Evolutionary conservation across 2,113 vertebrate genomes (phyloP).

Genomic region (Dermatemys mawii): DNA sequence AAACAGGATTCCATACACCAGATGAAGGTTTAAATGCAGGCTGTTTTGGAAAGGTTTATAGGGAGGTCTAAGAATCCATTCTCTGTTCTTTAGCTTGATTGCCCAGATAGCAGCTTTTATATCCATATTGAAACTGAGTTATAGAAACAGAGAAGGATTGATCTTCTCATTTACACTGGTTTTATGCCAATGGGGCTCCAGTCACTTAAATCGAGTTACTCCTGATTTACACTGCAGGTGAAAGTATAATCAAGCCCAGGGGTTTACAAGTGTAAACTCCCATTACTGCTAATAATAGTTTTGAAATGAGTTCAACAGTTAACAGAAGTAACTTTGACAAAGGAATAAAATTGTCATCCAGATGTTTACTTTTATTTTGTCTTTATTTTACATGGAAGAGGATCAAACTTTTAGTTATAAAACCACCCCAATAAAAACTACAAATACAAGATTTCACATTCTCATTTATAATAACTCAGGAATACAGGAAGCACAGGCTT

Average conservation of each 20-base stretch:
- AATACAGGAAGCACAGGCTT: neutral
- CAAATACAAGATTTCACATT: neutral
- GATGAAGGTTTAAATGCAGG: accelerated
- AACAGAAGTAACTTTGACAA: neutral
- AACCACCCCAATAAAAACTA: neutral
- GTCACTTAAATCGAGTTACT: neutral
- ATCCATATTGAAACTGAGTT: neutral
- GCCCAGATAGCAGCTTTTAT: neutral
- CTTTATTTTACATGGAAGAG: neutral
- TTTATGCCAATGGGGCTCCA: neutral
- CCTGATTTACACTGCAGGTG: neutral
- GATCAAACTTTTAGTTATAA: neutral
- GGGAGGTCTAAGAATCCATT: neutral
- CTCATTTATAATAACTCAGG: neutral
- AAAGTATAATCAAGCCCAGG: neutral
- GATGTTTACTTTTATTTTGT: neutral
- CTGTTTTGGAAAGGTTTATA: neutral
- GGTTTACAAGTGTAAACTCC: neutral
- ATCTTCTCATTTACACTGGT: neutral
- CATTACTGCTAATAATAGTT: neutral
- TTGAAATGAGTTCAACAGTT: neutral
- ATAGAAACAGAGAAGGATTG: neutral
- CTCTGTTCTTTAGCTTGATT: neutral
- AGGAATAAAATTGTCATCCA: neutral
- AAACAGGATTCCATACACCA: accelerated